Base-by-base conservation (phyloP, 2,113 vertebrate genomes). In the Colistium nudipinnis region DNA sequence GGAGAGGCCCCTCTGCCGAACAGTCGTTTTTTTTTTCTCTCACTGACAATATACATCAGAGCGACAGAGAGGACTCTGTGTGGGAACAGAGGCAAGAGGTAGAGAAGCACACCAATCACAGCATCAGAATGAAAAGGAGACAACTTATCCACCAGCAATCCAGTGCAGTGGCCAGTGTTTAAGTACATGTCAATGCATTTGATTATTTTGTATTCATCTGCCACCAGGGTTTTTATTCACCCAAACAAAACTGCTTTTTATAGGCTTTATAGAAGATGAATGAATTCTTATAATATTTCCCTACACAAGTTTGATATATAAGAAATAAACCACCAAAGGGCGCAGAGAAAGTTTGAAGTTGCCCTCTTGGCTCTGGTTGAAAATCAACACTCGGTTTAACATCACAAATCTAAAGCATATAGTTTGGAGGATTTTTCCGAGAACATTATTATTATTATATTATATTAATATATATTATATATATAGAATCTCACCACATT, bases 51-150 rank as follows among this genome's bases (percentile, higher is more conserved):
- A 68, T 30, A 76, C 31, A 43, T 48, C 53, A 30, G 49, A 31
- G 9, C 47, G 73, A 87, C 80, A 87, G 60, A 77, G 59, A 66
- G 19, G 43, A 47, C 48, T 76, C 72, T 87, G 62, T 89, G 74
- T 72, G 64, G 25, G 63, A 72, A 70, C 41, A 62, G 43, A 70
- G 70, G 70, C 20, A 47, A 30, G 68, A 74, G 78, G 67, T 65
- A n/a, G 35, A 47, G 74, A n/a, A 60, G 61, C 35, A 68, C 76
- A 83, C 79, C 77, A 74, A 83, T 84, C 76, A 74, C 38, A 16
- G n/a, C 5, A 17, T 62, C 35, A 36, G 14, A 44, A 16, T 25
- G 43, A 36, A 49, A 45, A 55, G 74, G 41, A 65, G 48, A 44
- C 2, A 1, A 20, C 6, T 47, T 47, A 39, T 62, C 4, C 25